Percentiles rank a stretch among this genome's conserved stretches.
These are phyloP conservation scores for Drusus annulatus DNA, from an alignment of 1,140 invertebrate genomes.

Conservation along the genomic window DNA sequence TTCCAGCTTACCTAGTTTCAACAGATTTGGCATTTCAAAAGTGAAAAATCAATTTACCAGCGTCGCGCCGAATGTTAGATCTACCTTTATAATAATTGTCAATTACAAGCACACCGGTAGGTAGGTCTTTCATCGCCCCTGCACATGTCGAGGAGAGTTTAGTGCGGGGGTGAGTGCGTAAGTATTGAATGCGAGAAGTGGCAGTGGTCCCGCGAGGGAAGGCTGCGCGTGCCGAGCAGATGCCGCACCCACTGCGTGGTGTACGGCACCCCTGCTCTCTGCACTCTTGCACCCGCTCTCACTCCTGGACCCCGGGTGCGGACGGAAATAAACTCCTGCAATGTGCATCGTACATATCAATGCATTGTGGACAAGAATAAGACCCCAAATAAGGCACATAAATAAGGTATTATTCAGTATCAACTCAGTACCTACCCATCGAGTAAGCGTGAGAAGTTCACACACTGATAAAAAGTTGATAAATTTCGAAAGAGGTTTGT, in stretches of 20 bases:
- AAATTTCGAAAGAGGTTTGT: no score
- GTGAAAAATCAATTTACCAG: no score
- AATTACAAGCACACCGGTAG: conserved; percentile 26
- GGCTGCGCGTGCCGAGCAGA: conserved; percentile 39
- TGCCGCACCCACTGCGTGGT: not conserved
- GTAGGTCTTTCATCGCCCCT: conserved; percentile 3
- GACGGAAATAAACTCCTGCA: not conserved
- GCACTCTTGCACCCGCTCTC: not conserved
- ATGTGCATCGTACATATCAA: not conserved
- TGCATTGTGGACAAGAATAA: not conserved
- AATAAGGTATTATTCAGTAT: no score
- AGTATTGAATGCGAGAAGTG: not conserved
- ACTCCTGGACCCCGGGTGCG: not conserved
- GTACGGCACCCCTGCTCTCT: not conserved
- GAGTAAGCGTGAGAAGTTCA: no score
- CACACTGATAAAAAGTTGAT: no score
- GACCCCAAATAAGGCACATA: no score
- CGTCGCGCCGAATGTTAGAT: no score
- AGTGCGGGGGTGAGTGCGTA: not conserved
- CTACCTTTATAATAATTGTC: not conserved
- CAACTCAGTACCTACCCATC: no score
- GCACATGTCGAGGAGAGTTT: conserved; percentile 5
- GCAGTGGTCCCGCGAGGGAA: conserved; percentile 22
- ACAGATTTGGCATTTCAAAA: no score
- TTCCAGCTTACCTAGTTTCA: no score